Conservation (phyloP, 2,888 invertebrate species). For the Nipponacmea schrenckii region DNA sequence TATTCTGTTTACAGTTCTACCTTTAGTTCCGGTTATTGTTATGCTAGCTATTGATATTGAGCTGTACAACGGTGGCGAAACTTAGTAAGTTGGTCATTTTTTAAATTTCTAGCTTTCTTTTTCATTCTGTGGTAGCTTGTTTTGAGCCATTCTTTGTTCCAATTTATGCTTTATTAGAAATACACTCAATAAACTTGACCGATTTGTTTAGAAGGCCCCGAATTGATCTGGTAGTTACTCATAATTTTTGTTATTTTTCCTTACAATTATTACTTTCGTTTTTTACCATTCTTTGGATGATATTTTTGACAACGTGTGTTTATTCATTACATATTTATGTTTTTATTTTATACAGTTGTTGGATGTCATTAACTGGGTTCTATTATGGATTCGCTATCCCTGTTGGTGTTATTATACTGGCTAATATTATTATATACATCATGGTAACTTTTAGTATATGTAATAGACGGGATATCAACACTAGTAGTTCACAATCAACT, state of each 20-base stretch:
- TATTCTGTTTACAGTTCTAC: conserved; percentile 42
- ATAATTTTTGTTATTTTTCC: too few relatives aligned
- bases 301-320: too few relatives aligned
- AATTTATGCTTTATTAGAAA: too few relatives aligned
- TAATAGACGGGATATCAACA: conserved; percentile 21
- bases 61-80: conserved; percentile 51
- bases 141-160: too few relatives aligned
- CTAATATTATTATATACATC: conserved; percentile 48
- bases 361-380: conserved; percentile 53
- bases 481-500: conserved; percentile 64
- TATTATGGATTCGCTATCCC: conserved; percentile 60
- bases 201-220: too few relatives aligned
- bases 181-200: too few relatives aligned
- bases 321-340: too few relatives aligned
- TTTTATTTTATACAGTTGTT: conserved; percentile 51
- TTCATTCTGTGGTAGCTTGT: too few relatives aligned
- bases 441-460: conserved; percentile 52
- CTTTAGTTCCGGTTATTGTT: conserved; percentile 49
- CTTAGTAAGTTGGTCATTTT: conserved; percentile 50
- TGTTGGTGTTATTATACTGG: conserved; percentile 50
- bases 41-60: conserved; percentile 48
- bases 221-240: too few relatives aligned
- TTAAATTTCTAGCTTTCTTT: too few relatives aligned
- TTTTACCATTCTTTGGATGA: too few relatives aligned
- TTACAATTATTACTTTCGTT: too few relatives aligned